Percentiles rank a stretch among this genome's conserved stretches.
These are phyloP conservation scores for Diogma glabrata DNA, from an alignment of 2,888 invertebrate species.

Conservation along the genomic window DNA sequence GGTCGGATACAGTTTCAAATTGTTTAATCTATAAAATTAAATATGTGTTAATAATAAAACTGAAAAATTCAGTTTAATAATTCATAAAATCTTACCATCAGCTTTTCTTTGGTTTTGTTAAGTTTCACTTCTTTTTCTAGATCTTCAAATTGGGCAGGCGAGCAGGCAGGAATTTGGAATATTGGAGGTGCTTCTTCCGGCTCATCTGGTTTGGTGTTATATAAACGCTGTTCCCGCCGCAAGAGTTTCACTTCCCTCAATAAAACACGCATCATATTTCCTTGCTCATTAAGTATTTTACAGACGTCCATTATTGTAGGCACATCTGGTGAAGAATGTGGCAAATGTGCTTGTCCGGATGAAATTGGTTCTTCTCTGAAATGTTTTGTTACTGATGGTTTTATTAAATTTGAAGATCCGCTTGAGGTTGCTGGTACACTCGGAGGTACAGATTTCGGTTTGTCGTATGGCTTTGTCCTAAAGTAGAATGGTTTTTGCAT, in stretches of 20 bases:
- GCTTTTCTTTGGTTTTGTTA: not conserved
- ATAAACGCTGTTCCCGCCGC: not conserved
- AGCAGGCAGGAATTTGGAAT: not conserved
- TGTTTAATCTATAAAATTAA: not conserved
- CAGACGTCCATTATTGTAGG: too few species aligned
- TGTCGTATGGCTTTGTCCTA: too few species aligned
- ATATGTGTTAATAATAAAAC: not conserved
- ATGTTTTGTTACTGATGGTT: too few species aligned
- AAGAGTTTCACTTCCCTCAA: not conserved
- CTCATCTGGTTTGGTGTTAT: not conserved
- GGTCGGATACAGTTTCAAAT: not conserved
- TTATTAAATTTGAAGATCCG: too few species aligned
- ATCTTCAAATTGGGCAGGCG: not conserved
- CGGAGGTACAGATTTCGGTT: too few species aligned
- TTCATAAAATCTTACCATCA: not conserved
- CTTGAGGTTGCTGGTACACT: too few species aligned
- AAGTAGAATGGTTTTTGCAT: too few species aligned
- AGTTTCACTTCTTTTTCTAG: not conserved
- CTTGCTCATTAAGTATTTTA: not conserved
- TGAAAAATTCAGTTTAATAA: not conserved
- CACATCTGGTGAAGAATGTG: too few species aligned
- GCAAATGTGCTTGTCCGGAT: too few species aligned
- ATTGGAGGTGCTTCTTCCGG: not conserved
- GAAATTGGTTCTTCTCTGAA: too few species aligned
- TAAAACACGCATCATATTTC: not conserved